Conservation (phyloP, 2,888 invertebrate genomes). For the Argyra leucocephala region DNA sequence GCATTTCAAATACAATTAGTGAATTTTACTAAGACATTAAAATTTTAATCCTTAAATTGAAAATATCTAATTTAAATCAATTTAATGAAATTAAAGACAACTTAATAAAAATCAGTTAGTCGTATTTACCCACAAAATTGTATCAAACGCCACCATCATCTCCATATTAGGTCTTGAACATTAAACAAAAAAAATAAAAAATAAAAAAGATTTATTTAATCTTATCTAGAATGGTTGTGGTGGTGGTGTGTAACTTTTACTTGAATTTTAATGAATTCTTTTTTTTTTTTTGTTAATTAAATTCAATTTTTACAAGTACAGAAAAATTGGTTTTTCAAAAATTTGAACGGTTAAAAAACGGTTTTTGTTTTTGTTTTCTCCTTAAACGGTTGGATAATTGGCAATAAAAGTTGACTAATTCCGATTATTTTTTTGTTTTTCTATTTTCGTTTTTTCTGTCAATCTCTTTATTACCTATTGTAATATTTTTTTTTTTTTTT, state of each 20-base stretch:
- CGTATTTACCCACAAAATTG: too few relatives aligned
- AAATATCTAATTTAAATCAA: too few relatives aligned
- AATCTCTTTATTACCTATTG: constrained; percentile 4
- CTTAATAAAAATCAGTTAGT: background rate
- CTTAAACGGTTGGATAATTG: background rate
- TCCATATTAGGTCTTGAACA: background rate
- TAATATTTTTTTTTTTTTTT: too few relatives aligned
- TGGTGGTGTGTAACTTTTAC: background rate
- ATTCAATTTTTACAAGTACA: constrained; percentile 2
- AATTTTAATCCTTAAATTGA: too few relatives aligned
- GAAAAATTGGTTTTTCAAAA: too few relatives aligned
- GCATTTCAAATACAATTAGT: too few relatives aligned
- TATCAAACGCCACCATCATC: background rate
- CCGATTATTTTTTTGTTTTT: background rate
- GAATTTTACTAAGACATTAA: too few relatives aligned
- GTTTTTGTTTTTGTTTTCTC: background rate
- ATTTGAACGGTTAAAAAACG: too few relatives aligned
- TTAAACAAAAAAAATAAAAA: background rate
- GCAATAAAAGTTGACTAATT: constrained; percentile 4
- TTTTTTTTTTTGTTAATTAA: background rate
- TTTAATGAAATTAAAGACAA: too few relatives aligned
- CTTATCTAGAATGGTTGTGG: background rate
- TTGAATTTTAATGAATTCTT: background rate
- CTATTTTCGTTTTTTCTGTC: background rate
- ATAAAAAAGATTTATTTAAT: background rate